Evolutionary conservation across 2,888 invertebrate genomes (phyloP).

Genomic region (Campoplex capitator): DNA sequence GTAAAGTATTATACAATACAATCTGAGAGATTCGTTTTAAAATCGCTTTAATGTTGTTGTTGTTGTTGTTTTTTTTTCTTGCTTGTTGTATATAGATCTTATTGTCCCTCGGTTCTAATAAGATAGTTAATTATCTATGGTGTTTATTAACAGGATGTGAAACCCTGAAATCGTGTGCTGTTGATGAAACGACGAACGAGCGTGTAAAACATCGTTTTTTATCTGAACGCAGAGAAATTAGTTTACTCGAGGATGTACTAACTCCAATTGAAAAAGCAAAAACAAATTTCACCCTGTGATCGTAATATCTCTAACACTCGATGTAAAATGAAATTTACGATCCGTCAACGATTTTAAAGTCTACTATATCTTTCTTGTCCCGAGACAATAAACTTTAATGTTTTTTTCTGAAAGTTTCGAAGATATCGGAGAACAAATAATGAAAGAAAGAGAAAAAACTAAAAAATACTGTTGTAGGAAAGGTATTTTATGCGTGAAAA

Average conservation of each 20-base stretch:
- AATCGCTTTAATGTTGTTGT: background rate
- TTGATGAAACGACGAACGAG: slow-evolving; percentile 23
- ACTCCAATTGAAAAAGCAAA: background rate
- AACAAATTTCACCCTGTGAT: background rate
- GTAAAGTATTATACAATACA: slow-evolving; percentile 56
- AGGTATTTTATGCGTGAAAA: background rate
- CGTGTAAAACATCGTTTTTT: background rate
- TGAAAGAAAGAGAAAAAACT: background rate
- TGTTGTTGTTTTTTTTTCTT: background rate
- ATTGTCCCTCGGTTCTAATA: slow-evolving; percentile 63
- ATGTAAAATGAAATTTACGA: background rate
- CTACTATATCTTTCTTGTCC: background rate
- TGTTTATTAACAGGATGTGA: slow-evolving; percentile 44
- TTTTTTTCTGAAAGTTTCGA: background rate
- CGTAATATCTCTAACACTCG: no score
- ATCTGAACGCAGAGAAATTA: background rate
- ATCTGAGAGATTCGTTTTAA: slow-evolving; percentile 47
- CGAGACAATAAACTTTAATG: background rate
- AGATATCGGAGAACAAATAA: background rate
- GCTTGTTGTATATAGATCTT: slow-evolving; percentile 51
- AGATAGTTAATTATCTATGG: slow-evolving; percentile 50
- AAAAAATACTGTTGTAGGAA: background rate
- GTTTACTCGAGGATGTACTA: background rate
- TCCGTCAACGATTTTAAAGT: background rate
- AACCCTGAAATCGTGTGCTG: slow-evolving; percentile 41